Conservation (phyloP, 1,140 invertebrate genomes). For the Micrasema minimum region DNA sequence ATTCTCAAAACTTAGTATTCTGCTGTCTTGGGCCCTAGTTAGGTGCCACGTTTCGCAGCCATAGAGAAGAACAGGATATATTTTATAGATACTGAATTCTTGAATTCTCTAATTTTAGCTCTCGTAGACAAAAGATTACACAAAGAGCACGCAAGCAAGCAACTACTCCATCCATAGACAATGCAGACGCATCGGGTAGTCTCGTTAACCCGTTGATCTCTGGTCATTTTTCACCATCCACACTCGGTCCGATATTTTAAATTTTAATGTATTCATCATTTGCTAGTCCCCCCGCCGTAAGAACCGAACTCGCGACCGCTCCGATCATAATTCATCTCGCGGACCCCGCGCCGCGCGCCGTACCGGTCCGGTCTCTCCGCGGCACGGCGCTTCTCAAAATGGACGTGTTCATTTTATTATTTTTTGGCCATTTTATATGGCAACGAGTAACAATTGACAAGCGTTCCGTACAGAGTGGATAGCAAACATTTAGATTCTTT, state of each 20-base stretch:
- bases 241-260: background rate
- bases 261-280: constrained; percentile 38
- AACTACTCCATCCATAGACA: constrained; percentile 17
- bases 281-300: constrained; percentile 26
- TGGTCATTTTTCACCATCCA: constrained; percentile 32
- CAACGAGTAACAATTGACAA: no score
- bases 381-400: background rate
- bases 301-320: constrained; percentile 22
- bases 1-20: no score
- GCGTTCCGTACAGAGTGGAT: no score
- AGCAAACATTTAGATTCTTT: background rate
- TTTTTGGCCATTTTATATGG: no score
- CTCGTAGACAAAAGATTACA: no score
- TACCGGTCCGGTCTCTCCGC: background rate
- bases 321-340: constrained; percentile 26
- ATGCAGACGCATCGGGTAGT: constrained; percentile 32
- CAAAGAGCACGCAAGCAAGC: constrained; percentile 7
- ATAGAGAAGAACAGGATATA: no score
- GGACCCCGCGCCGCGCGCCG: no score
- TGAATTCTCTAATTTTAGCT: no score
- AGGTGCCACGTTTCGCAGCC: no score
- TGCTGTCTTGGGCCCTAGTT: no score
- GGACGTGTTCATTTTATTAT: no score
- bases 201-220: constrained; percentile 35
- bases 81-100: no score